Base-by-base conservation (phyloP, 2,113 vertebrate genomes). In the Mionectes macconnelli region DNA sequence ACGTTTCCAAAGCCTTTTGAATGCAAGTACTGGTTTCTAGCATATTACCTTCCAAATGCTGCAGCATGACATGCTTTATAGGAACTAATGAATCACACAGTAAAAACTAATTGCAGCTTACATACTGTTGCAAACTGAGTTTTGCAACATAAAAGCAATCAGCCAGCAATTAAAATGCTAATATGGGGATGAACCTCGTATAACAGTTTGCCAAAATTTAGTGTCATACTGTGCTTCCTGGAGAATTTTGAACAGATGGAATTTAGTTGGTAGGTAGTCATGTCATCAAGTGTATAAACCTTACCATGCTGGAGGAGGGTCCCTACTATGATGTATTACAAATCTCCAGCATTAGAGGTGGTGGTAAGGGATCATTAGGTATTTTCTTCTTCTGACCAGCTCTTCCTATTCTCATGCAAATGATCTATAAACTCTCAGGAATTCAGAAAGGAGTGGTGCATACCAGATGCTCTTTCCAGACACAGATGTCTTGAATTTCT, bases 141-240 rank as follows among this genome's bases (percentile, higher is more conserved):
- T 96, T 78, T 97, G 93, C 91, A 96, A 95, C 93, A 97, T 96
- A 93, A 97, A 97, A 97, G 95, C 96, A 83, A 97, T 97, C 93
- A 96, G 95, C 44, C 94, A 87, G 96, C 96, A 97, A 97, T 97
- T 98, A 98, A 98, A 98, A 98, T 98, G 98, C 96, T 98, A 97
- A 98, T 97, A 15, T 52, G 44, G 84, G 93, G 80, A 84, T 93
- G 91, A 90, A 94, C 96, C 88, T 89, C 53, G 18, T 59, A 28
- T 33, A 94, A 80, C 18, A 60, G 78, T 91, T 90, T 87, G 95
- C 94, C 96, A 97, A 95, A 89, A 95, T 12, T 35, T 56, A 87
- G 30, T 6, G 70, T 25, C 35, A 49, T 39, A 39, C 40, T 14
- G 45, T 37, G 84, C 68, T 89, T 96, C 84, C 87, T 14, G 50